These are phyloP conservation scores for Dicranocentrus wangi DNA, from an alignment of 2,888 invertebrate genomes.

Conservation along the genomic window DNA sequence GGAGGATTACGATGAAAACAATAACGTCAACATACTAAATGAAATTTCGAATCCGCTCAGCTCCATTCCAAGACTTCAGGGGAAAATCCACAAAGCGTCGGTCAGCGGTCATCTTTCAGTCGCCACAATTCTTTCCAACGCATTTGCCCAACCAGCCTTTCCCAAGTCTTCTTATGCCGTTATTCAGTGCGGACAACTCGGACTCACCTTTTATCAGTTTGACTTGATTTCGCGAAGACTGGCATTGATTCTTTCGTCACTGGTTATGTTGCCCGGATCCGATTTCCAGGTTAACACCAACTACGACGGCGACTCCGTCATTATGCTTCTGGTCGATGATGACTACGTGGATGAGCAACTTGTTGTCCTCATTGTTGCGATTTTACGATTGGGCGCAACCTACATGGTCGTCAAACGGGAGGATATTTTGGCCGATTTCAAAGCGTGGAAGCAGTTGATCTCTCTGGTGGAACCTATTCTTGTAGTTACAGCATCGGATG, in stretches of 20 bases:
- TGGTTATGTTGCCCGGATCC: conserved; percentile 19
- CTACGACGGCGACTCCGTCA: conserved; percentile 46
- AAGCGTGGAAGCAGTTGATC: conserved; percentile 30
- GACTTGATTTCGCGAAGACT: conserved; percentile 40
- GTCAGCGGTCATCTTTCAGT: conserved; percentile 44
- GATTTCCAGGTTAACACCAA: conserved; percentile 26
- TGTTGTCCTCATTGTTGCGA: conserved; percentile 33
- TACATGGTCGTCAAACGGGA: conserved; percentile 24
- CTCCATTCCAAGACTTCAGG: conserved; percentile 26
- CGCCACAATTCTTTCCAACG: conserved; percentile 37
- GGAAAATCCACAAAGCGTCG: conserved; percentile 25
- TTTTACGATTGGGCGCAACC: conserved; percentile 47
- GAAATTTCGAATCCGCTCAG: conserved; percentile 12
- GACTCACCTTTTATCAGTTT: conserved; percentile 50
- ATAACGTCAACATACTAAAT: neutral
- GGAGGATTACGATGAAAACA: conserved; percentile 69
- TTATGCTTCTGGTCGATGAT: conserved; percentile 31
- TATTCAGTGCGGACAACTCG: conserved; percentile 31
- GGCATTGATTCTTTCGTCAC: conserved; percentile 29
- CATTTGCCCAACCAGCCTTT: conserved; percentile 30
- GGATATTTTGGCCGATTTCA: neutral
- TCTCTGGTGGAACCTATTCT: conserved; percentile 35
- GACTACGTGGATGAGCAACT: conserved; percentile 35
- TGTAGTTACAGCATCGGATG: conserved; percentile 21
- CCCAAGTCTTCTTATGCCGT: conserved; percentile 33